These are phyloP conservation scores for Sarotherodon lohbergeri DNA, from an alignment of 2,113 vertebrate genomes.

Conservation along the genomic window DNA sequence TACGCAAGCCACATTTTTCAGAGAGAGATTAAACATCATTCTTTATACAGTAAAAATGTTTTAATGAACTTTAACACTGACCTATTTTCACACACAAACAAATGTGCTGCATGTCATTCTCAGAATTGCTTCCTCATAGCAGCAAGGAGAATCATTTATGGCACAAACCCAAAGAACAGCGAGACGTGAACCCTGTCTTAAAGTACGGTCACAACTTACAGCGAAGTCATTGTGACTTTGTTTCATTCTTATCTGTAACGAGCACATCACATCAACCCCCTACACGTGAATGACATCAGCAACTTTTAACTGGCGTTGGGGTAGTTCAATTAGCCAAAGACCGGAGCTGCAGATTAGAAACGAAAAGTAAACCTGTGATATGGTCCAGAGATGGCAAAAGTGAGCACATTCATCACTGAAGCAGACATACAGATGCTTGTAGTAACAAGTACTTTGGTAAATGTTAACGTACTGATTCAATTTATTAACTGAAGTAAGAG, in stretches of 20 bases:
- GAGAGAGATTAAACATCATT: neutral
- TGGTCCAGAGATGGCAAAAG: neutral
- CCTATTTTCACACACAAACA: neutral
- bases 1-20: neutral
- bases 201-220: neutral
- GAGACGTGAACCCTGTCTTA: too few relatives aligned
- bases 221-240: neutral
- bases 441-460: neutral
- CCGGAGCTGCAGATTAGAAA: neutral
- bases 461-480: neutral
- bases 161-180: neutral
- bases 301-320: neutral
- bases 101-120: neutral
- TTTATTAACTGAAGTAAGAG: neutral
- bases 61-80: neutral
- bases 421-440: neutral
- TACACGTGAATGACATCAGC: neutral
- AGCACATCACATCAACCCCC: neutral
- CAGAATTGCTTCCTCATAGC: neutral
- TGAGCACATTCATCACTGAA: neutral
- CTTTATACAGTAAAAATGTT: neutral
- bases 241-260: neutral
- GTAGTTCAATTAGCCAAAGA: neutral
- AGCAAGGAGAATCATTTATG: neutral
- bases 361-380: neutral